Percentiles rank a stretch among this genome's conserved stretches.
phyloP scores from a whole-genome alignment of 2,797 vertebrate genomes.

The Ctenopoma multispine region DNA sequence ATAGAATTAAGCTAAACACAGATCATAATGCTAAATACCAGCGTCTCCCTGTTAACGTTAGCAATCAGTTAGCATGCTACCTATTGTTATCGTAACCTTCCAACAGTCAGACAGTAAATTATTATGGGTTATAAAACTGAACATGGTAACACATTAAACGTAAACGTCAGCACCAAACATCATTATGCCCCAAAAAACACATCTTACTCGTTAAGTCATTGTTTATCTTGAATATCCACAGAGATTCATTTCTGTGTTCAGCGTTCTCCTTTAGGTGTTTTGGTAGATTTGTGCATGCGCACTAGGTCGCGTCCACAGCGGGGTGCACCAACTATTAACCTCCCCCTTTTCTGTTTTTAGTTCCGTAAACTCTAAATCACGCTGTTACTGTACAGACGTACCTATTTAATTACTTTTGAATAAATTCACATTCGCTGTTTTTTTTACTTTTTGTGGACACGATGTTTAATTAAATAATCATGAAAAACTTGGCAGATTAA shows the following conservation, averaged over 20 bases:
- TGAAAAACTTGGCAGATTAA: not conserved
- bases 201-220: slow-evolving; percentile 40
- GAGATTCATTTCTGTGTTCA: no score
- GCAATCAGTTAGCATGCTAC: slow-evolving; percentile 53
- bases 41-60: slow-evolving; percentile 23
- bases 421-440: no score
- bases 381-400: not conserved
- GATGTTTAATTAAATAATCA: no score
- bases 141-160: accelerated
- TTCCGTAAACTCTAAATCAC: slow-evolving; percentile 14
- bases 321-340: slow-evolving; percentile 14
- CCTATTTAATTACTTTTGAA: not conserved
- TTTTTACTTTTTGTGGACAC: no score
- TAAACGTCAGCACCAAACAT: accelerated
- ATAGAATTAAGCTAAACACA: not conserved
- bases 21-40: not conserved
- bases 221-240: slow-evolving; percentile 22
- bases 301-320: accelerated
- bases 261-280: slow-evolving; percentile 23
- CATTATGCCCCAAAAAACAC: slow-evolving; percentile 34
- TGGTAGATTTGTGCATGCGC: slow-evolving; percentile 62
- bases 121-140: accelerated
- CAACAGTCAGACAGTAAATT: no score
- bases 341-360: slow-evolving; percentile 21
- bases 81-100: slow-evolving; percentile 42